Conservation (phyloP, 2,888 invertebrate genomes). For the Apamea monoglypha region DNA sequence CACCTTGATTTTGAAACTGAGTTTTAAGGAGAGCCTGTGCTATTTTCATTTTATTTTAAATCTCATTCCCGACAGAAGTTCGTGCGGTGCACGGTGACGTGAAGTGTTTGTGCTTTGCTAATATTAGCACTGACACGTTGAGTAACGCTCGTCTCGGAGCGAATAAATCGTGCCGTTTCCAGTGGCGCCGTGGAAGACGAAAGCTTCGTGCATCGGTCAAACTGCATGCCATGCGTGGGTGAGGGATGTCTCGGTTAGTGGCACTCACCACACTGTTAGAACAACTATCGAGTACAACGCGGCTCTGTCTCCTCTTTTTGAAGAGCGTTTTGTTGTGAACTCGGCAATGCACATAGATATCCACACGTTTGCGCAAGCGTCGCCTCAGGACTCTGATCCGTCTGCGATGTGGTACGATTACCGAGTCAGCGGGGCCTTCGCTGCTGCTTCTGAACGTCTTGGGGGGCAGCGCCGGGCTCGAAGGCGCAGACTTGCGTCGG, state of each 20-base stretch:
- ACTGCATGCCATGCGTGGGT: conserved; percentile 80
- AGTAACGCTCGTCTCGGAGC: conserved; percentile 60
- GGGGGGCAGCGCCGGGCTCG: conserved; percentile 91
- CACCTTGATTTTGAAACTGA: conserved; percentile 90
- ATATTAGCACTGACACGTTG: conserved; percentile 78
- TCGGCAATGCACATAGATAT: conserved; percentile 88
- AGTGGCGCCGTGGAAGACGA: conserved; percentile 64
- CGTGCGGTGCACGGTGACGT: conserved; percentile 82
- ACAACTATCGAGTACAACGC: conserved; percentile 77
- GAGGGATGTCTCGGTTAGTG: conserved; percentile 76
- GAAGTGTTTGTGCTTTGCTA: conserved; percentile 74
- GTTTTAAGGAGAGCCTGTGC: conserved; percentile 83
- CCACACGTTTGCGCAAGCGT: conserved; percentile 85
- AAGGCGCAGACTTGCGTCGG: conserved; percentile 92
- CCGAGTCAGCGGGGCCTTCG: conserved; percentile 87
- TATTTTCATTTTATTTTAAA: conserved; percentile 88
- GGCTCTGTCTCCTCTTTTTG: conserved; percentile 78
- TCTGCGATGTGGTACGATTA: conserved; percentile 83
- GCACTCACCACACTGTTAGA: conserved; percentile 90
- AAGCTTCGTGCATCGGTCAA: conserved; percentile 79
- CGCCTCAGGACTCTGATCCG: conserved; percentile 81
- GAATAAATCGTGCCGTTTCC: conserved; percentile 68
- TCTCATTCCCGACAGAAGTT: conserved; percentile 86
- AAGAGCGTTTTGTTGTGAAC: conserved; percentile 76
- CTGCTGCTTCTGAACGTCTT: conserved; percentile 88